Percentiles rank a stretch among this genome's conserved stretches.
These are phyloP conservation scores for Troides oblongomaculatus DNA, from an alignment of 2,888 invertebrate genomes.

Conservation along the genomic window DNA sequence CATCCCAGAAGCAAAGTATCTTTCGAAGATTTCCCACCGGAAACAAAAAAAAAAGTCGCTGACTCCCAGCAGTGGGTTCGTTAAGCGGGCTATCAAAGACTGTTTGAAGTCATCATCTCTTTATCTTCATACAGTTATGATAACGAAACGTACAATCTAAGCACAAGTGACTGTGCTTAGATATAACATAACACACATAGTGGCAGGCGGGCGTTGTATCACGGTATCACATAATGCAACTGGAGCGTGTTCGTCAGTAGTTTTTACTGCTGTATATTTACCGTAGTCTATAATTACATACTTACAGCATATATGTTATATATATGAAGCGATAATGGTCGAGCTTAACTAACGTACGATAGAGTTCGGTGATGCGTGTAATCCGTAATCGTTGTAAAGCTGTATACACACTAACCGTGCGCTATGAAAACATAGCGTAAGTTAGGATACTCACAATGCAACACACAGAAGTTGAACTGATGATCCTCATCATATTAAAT, in stretches of 20 bases:
- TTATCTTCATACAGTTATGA: no score
- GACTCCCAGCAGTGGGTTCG: no score
- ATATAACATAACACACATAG: not conserved
- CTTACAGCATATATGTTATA: constrained; percentile 19
- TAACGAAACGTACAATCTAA: no score
- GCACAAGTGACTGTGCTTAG: no score
- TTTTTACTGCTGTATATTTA: constrained; percentile 27
- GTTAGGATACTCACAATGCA: no score
- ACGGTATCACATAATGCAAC: constrained; percentile 35
- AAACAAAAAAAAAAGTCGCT: no score
- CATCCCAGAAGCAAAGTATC: no score
- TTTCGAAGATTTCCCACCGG: no score
- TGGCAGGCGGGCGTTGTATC: constrained; percentile 24
- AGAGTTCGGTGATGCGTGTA: constrained; percentile 1
- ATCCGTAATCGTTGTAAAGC: not conserved
- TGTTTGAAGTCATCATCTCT: no score
- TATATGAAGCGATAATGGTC: constrained; percentile 4
- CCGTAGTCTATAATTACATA: constrained; percentile 23
- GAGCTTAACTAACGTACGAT: not conserved
- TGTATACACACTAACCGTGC: not conserved
- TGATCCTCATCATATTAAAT: no score
- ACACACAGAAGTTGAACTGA: no score
- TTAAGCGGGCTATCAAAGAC: no score
- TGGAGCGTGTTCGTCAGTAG: constrained; percentile 33
- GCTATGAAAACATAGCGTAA: not conserved